Conservation (phyloP, 2,797 vertebrate species). For the Heterohyrax brucei region DNA sequence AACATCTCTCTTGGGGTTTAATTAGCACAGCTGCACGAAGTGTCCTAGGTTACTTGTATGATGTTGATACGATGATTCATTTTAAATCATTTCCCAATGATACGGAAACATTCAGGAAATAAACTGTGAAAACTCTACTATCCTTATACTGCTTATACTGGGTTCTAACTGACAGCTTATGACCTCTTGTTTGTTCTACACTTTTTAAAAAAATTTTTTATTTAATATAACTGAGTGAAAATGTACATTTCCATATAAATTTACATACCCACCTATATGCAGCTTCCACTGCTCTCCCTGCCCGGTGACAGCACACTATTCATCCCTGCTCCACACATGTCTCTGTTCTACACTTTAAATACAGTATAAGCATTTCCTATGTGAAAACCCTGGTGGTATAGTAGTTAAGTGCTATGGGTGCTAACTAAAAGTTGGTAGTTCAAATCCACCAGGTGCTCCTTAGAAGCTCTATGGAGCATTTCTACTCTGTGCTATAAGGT, state of each 20-base stretch:
- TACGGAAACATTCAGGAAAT: slow-evolving; percentile 56
- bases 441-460: too few species aligned
- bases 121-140: slow-evolving; percentile 38
- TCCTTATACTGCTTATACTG: background rate
- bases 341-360: background rate
- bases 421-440: too few species aligned
- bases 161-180: slow-evolving; percentile 33
- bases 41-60: slow-evolving; percentile 64
- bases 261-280: too few species aligned
- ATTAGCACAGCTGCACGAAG: slow-evolving; percentile 56
- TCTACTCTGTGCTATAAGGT: too few species aligned
- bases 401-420: too few species aligned
- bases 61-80: slow-evolving; percentile 58
- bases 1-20: slow-evolving; percentile 65
- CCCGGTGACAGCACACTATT: too few species aligned
- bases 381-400: background rate
- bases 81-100: slow-evolving; percentile 67
- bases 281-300: too few species aligned
- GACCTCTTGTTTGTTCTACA: slow-evolving; percentile 28
- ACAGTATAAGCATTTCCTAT: slow-evolving; percentile 2
- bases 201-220: background rate
- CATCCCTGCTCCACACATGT: too few species aligned
- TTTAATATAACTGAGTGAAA: too few species aligned
- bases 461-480: too few species aligned
- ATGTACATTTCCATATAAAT: too few species aligned